phyloP scores from a whole-genome alignment of 2,113 vertebrate species.

The Zosterops lateralis region DNA sequence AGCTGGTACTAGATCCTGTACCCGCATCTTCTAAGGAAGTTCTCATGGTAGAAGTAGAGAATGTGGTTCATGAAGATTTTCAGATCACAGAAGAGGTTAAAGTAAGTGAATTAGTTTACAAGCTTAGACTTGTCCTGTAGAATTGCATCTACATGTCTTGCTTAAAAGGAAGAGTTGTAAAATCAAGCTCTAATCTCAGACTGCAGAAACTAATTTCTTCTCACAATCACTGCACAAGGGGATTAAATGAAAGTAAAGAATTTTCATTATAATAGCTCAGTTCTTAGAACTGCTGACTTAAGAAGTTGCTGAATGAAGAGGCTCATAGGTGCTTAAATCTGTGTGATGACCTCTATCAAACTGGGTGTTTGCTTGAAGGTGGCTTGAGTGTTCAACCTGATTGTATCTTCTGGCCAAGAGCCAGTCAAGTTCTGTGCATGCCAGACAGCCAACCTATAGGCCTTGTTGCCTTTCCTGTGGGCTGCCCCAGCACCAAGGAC shows the following conservation, averaged over 20 bases:
- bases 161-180: background rate
- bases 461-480: background rate
- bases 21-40: conserved; percentile 66
- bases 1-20: conserved; percentile 68
- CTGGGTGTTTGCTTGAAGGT: background rate
- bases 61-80: conserved; percentile 92
- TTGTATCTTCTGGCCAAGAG: background rate
- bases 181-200: background rate
- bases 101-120: conserved; percentile 63
- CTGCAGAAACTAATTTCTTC: background rate
- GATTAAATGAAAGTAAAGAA: background rate
- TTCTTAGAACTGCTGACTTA: background rate
- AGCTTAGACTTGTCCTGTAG: background rate
- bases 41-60: conserved; percentile 97
- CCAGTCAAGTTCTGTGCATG: background rate
- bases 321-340: background rate
- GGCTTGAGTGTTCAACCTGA: background rate
- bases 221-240: background rate
- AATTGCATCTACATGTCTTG: background rate
- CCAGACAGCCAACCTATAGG: background rate
- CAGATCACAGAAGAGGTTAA: conserved; percentile 96
- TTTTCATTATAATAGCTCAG: background rate
- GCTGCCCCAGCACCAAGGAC: background rate
- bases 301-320: background rate
- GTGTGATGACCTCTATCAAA: background rate